Conservation (phyloP, 2,113 vertebrate genomes). For the Fregetta grallaria region DNA sequence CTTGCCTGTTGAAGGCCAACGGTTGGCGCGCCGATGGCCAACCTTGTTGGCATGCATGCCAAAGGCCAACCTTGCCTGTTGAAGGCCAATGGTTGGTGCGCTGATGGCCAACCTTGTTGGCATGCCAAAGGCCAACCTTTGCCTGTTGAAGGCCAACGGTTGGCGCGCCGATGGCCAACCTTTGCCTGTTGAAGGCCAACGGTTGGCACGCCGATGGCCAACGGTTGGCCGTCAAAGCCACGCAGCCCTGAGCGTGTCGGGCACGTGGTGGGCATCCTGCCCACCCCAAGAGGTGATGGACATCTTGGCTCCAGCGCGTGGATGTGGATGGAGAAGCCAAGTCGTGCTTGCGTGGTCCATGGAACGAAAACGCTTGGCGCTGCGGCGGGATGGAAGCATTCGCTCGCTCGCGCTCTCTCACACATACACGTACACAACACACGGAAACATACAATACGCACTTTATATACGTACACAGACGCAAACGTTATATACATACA, state of each 20-base stretch:
- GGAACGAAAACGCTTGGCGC: neutral
- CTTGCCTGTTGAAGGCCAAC: neutral
- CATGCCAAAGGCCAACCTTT: accelerated
- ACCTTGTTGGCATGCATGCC: too few species aligned
- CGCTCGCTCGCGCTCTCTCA: too few species aligned
- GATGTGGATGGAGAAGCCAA: neutral
- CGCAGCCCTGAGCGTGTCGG: neutral
- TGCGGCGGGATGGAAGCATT: neutral
- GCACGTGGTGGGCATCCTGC: neutral
- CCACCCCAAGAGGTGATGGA: neutral
- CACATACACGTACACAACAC: accelerated
- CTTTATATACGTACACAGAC: accelerated
- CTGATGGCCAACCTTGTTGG: too few species aligned
- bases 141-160: neutral
- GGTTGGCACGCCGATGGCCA: too few species aligned
- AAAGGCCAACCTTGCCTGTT: neutral
- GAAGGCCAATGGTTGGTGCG: neutral
- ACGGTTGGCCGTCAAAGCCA: neutral
- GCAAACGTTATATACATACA: neutral
- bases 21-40: too few species aligned
- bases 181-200: too few species aligned
- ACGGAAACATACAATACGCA: too few species aligned
- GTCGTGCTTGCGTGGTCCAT: accelerated
- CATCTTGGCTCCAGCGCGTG: neutral
- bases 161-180: too few species aligned